Conservation (phyloP, 2,113 vertebrate species). For the Oceanites oceanicus region DNA sequence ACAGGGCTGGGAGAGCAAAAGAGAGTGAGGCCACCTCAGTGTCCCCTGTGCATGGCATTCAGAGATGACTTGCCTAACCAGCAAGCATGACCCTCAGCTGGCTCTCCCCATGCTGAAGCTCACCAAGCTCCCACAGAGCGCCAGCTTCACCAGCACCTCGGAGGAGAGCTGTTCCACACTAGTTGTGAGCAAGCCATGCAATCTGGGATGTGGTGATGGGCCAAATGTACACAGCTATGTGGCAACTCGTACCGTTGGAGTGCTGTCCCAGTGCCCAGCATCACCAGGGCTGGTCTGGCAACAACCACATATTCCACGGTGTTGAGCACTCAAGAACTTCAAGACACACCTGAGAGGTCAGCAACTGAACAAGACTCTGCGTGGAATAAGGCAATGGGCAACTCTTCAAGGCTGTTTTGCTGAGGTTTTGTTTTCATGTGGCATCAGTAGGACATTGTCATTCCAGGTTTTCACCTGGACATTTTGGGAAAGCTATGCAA, state of each 20-base stretch:
- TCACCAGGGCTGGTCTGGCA: background rate
- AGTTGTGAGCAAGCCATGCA: background rate
- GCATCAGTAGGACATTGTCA: background rate
- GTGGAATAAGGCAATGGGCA: background rate
- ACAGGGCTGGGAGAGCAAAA: background rate
- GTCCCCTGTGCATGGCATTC: background rate
- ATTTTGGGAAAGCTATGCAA: background rate
- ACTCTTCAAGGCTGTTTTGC: background rate
- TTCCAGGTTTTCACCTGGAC: background rate
- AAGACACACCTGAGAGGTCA: background rate
- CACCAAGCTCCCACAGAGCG: background rate
- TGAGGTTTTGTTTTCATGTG: background rate
- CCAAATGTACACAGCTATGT: background rate
- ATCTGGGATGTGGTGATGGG: background rate
- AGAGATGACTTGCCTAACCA: background rate
- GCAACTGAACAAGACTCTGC: background rate
- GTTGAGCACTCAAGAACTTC: background rate
- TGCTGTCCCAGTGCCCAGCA: background rate
- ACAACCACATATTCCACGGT: background rate
- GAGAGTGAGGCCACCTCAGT: background rate
- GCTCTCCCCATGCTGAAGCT: background rate
- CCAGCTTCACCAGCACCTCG: background rate
- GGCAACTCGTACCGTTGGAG: background rate
- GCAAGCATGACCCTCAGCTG: background rate
- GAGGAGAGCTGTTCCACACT: background rate